Conservation (phyloP, 2,888 invertebrate species). For the Thalpophila matura region DNA sequence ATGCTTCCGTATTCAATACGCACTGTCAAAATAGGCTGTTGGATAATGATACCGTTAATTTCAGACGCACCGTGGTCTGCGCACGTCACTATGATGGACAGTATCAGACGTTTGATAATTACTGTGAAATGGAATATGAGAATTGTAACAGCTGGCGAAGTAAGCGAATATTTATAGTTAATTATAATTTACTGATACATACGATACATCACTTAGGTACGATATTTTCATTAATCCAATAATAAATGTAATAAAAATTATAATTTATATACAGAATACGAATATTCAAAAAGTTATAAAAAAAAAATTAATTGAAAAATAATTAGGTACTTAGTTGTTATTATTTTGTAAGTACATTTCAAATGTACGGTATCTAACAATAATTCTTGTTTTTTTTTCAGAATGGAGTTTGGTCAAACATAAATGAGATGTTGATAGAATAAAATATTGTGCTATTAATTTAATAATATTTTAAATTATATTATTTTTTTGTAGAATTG, state of each 20-base stretch:
- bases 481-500: neutral
- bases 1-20: too few species aligned
- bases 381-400: conserved; percentile 63
- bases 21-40: too few species aligned
- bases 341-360: too few species aligned
- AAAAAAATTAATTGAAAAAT: too few species aligned
- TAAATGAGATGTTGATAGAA: conserved; percentile 70
- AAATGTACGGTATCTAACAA: too few species aligned
- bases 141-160: conserved; percentile 85
- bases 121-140: conserved; percentile 82
- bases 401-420: conserved; percentile 82
- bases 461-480: conserved; percentile 1
- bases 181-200: too few species aligned
- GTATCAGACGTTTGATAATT: conserved; percentile 78
- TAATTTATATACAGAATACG: too few species aligned
- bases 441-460: conserved; percentile 21
- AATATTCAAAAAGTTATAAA: too few species aligned
- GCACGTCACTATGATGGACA: conserved; percentile 82
- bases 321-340: too few species aligned
- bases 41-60: conserved; percentile 35
- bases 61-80: conserved; percentile 71
- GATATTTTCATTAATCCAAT: too few species aligned
- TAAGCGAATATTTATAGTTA: conserved; percentile 69
- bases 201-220: too few species aligned
- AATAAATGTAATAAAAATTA: too few species aligned